Percentiles rank a stretch among this genome's conserved stretches.
phyloP scores from a whole-genome alignment of 1,140 invertebrate genomes.

The Telenomus remus region DNA sequence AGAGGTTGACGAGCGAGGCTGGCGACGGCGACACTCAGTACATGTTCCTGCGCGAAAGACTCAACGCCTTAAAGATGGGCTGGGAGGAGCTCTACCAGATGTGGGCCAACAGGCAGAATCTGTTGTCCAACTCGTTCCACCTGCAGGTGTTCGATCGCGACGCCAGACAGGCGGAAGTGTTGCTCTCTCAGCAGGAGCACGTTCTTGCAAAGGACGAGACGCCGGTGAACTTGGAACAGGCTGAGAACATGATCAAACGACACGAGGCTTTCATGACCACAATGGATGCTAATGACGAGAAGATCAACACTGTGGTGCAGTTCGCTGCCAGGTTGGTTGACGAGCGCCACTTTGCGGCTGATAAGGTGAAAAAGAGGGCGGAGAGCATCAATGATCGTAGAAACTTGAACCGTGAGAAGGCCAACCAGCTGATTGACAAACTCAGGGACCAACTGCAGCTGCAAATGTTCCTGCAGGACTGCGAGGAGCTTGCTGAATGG shows the following conservation, averaged over 20 bases:
- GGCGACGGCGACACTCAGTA: slow-evolving; percentile 97
- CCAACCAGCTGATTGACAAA: slow-evolving; percentile 93
- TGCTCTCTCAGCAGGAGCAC: slow-evolving; percentile 98
- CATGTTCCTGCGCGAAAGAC: slow-evolving; percentile 97
- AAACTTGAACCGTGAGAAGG: slow-evolving; percentile 92
- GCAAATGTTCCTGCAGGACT: slow-evolving; percentile 98
- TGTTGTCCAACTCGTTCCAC: slow-evolving; percentile 95
- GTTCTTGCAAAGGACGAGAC: slow-evolving; percentile 95
- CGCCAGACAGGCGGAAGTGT: slow-evolving; percentile 97
- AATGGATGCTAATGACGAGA: slow-evolving; percentile 99
- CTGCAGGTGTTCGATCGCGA: slow-evolving; percentile 97
- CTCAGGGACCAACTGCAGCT: slow-evolving; percentile 95
- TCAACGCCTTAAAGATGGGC: slow-evolving; percentile 98
- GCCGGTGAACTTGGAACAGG: slow-evolving; percentile 95
- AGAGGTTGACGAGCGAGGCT: slow-evolving; percentile 91
- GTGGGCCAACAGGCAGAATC: slow-evolving; percentile 98
- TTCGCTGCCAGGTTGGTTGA: slow-evolving; percentile 93
- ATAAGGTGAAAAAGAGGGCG: slow-evolving; percentile 97
- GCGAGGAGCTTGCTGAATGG: slow-evolving; percentile 99
- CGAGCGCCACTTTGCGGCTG: slow-evolving; percentile 92
- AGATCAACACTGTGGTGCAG: slow-evolving; percentile 95
- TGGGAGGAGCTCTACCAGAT: slow-evolving; percentile 99
- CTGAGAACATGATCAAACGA: slow-evolving; percentile 96
- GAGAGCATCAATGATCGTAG: slow-evolving; percentile 94
- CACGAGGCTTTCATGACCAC: slow-evolving; percentile 99